phyloP scores from a whole-genome alignment of 2,888 invertebrate species.

The Craniophora ligustri region DNA sequence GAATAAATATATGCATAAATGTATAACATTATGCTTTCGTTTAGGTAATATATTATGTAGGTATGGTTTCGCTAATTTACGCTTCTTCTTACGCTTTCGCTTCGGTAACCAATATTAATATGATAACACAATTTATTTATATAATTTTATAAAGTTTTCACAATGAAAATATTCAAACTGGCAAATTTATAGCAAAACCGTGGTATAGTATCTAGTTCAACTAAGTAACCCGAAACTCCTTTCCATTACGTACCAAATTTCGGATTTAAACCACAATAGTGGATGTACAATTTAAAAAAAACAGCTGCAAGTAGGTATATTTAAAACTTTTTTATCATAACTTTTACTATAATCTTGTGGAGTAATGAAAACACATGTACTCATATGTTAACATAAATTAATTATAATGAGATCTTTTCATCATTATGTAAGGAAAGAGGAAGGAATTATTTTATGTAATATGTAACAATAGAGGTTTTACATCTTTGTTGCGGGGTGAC shows the following conservation, averaged over 20 bases:
- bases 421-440: background rate
- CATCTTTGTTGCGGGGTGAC: background rate
- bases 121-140: too few species aligned
- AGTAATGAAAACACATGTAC: background rate
- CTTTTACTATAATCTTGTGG: background rate
- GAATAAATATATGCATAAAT: too few species aligned
- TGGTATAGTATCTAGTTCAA: background rate
- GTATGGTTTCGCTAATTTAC: too few species aligned
- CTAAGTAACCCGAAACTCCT: background rate
- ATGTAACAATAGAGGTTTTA: background rate
- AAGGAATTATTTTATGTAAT: background rate
- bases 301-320: too few species aligned
- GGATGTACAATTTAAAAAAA: background rate
- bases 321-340: background rate
- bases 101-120: too few species aligned
- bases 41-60: too few species aligned
- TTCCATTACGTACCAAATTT: background rate
- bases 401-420: background rate
- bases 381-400: background rate
- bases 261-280: background rate
- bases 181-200: too few species aligned
- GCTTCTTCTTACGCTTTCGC: too few species aligned
- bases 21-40: too few species aligned
- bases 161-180: constrained; percentile 6
- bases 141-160: too few species aligned